Evolutionary conservation across 2,113 vertebrate species (phyloP).

Genomic region (Tychaedon coryphoeus): DNA sequence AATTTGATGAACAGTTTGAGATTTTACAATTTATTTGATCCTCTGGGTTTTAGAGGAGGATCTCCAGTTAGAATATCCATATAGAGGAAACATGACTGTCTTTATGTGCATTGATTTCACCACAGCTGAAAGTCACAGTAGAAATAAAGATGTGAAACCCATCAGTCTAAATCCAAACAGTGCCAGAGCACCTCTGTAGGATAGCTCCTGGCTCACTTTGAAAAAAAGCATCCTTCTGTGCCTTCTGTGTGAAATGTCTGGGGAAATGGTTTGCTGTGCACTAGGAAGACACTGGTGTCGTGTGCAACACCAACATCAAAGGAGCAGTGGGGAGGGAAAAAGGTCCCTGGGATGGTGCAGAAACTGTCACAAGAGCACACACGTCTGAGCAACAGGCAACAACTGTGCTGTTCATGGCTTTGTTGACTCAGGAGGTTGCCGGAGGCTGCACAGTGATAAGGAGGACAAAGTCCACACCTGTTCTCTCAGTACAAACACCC

Average conservation of each 20-base stretch:
- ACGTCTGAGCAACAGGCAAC: not conserved
- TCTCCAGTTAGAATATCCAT: not conserved
- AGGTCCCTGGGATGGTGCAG: not conserved
- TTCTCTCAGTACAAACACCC: constrained; percentile 51
- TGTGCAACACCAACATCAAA: not conserved
- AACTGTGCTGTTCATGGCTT: not conserved
- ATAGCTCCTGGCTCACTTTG: not conserved
- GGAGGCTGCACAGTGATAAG: constrained; percentile 36
- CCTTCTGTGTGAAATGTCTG: not conserved
- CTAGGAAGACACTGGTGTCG: not conserved
- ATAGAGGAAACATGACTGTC: not conserved
- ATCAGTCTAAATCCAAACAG: not conserved
- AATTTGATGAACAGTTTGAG: not conserved
- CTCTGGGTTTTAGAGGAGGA: not conserved
- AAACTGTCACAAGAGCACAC: not conserved
- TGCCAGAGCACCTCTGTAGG: not conserved
- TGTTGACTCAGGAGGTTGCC: constrained; percentile 50
- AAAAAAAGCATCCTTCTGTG: not conserved
- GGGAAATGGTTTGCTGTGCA: not conserved
- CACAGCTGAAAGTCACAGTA: not conserved
- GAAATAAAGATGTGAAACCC: not conserved
- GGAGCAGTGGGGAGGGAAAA: not conserved
- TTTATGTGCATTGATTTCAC: not conserved
- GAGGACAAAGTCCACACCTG: constrained; percentile 65
- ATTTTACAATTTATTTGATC: not conserved